Conservation (phyloP, 2,888 invertebrate genomes). For the Rhabditoides inermis region DNA sequence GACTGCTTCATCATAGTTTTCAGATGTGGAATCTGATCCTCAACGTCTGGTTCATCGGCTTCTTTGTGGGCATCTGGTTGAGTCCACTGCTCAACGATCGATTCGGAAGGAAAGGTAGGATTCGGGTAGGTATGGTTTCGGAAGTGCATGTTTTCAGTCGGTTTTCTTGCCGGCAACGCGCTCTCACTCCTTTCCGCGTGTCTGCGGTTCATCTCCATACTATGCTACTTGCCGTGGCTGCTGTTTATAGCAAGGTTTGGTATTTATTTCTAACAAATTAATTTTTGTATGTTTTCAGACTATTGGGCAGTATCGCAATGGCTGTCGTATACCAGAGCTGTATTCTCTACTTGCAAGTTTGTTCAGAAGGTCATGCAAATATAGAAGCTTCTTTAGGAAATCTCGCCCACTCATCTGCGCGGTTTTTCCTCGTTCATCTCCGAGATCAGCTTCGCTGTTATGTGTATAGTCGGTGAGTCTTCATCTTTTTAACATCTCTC, state of each 20-base stretch:
- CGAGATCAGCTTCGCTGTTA: constrained; percentile 36
- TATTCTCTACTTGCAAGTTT: constrained; percentile 35
- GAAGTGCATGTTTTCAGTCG: constrained; percentile 20
- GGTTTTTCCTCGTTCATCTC: constrained; percentile 33
- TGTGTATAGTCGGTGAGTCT: constrained; percentile 30
- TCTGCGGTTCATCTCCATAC: constrained; percentile 22
- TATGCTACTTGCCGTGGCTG: constrained; percentile 23
- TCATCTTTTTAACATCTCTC: too few relatives aligned
- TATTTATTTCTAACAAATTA: background rate
- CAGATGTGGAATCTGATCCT: constrained; percentile 39
- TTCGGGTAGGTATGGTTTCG: background rate
- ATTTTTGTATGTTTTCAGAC: background rate
- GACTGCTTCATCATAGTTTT: too few relatives aligned
- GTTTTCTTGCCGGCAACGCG: constrained; percentile 28
- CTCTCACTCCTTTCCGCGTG: constrained; percentile 22
- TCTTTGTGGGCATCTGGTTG: constrained; percentile 37
- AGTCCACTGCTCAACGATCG: constrained; percentile 37
- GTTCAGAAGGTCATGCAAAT: background rate
- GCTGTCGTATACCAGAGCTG: constrained; percentile 39
- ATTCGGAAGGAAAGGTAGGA: constrained; percentile 34
- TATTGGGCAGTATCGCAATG: constrained; percentile 33
- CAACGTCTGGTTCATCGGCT: constrained; percentile 42
- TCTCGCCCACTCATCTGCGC: constrained; percentile 34
- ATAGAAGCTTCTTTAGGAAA: constrained; percentile 23
- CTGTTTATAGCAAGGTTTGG: constrained; percentile 17